A percentile compares a stretch with the other conserved stretches of the same genome.
Evolutionary conservation across 2,113 vertebrate genomes (phyloP).

Genomic region (Noctilio leporinus): DNA sequence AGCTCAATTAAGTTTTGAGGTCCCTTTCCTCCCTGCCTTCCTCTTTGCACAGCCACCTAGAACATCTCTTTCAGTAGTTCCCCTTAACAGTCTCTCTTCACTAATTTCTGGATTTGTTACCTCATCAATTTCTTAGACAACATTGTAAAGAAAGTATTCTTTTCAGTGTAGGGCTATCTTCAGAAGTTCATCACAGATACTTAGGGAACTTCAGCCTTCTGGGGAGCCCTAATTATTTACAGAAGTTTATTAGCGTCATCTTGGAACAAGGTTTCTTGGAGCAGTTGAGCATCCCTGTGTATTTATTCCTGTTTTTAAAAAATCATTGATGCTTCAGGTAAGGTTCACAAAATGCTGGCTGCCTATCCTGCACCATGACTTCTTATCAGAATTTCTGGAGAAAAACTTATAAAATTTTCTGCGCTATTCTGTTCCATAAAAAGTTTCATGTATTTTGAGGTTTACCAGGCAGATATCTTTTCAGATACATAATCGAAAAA

Average conservation of each 20-base stretch:
- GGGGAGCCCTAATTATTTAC: background rate
- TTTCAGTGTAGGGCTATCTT: background rate
- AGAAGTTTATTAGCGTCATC: background rate
- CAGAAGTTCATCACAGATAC: background rate
- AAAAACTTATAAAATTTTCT: background rate
- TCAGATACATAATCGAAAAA: background rate
- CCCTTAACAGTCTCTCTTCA: background rate
- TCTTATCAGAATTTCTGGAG: background rate
- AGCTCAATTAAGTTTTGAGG: background rate
- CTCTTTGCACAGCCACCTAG: background rate
- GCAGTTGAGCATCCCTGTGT: background rate
- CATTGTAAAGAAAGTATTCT: background rate
- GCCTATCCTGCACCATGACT: background rate
- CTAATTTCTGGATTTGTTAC: background rate
- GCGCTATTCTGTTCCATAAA: background rate
- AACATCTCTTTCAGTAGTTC: background rate
- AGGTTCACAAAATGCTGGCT: background rate
- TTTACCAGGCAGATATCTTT: background rate
- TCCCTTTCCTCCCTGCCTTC: rapidly evolving
- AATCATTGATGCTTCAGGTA: background rate
- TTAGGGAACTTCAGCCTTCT: background rate
- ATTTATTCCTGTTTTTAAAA: background rate
- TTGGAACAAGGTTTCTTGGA: background rate
- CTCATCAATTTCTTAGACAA: background rate
- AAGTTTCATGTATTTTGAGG: background rate